Evolutionary conservation across 2,113 vertebrate genomes (phyloP), one percentile per base, ranked within the genome.

Genomic region (Hystrix cristata): DNA sequence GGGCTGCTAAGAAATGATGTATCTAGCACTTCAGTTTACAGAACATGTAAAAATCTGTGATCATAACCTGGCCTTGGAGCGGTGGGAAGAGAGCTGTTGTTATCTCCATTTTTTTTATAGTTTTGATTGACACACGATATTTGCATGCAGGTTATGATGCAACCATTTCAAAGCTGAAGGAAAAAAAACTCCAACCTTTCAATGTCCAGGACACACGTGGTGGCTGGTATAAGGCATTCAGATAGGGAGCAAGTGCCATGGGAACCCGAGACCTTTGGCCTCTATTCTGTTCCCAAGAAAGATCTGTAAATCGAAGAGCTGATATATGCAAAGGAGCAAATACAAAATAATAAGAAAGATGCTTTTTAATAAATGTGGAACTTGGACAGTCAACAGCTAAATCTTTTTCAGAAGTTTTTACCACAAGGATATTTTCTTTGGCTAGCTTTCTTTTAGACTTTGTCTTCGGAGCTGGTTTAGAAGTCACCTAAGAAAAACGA

Each of bases 11-110:
- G 29, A 21, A 57, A 29, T 14, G 10, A 51, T 27, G 8, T 19
- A 10, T 43, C 38, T 31, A 27, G 29, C 4, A 13, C 46, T 43
- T 55, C 3, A 57, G 43, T 81, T 91, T 46, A 67, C n/a, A 67
- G 43, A 19, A 10, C 31, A 18, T 6, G 0, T 3, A 1, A 23
- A 1, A 14, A 15, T 23, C 48, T 31, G 5, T 3, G 18, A 5
- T 38, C 4, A 1, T 25, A 34, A 16, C 14, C 23, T 27, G 55
- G 51, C 10, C 48, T 59, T 2, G 34, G 46, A 67, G 62, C 59
- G 15, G 59, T 5, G 55, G 67, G 76, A 3, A 1, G 19, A 55
- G 34, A 69, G 23, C 23, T 21, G 5, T 5, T 19, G 15, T 31
- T 38, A 29, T 5, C 38, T 23, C 3, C 8, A 8, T 53, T 38